A percentile compares a stretch with the other conserved stretches of the same genome.
Evolutionary conservation across 2,888 invertebrate species (phyloP).

Genomic region (Metacarcinus magister): DNA sequence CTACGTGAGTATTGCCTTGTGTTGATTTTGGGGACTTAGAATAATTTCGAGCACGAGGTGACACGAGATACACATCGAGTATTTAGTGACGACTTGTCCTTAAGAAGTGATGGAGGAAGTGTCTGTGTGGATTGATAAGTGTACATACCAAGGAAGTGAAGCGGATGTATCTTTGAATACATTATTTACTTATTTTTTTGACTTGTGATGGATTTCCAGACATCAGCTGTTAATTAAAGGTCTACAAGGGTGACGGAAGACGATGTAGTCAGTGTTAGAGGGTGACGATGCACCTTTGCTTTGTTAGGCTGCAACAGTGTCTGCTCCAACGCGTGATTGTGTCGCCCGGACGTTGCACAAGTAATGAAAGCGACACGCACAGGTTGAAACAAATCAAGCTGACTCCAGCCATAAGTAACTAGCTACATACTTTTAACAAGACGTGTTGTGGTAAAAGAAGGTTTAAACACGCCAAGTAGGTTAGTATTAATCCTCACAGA

Average conservation of each 20-base stretch:
- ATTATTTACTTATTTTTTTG: not conserved
- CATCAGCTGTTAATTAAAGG: not conserved
- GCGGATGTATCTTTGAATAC: not conserved
- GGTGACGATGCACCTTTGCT: not conserved
- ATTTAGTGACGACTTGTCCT: not conserved
- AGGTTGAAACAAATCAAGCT: not conserved
- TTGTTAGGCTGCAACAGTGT: not conserved
- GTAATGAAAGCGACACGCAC: not conserved
- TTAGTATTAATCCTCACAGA: not conserved
- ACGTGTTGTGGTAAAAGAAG: not conserved
- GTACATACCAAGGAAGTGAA: not conserved
- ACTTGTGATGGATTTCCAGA: not conserved
- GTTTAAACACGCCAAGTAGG: not conserved
- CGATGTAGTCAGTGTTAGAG: not conserved
- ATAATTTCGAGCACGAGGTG: conserved; percentile 40
- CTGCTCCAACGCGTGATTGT: not conserved
- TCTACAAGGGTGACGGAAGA: not conserved
- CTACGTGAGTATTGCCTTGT: conserved; percentile 50
- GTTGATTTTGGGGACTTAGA: conserved; percentile 60
- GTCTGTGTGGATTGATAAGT: not conserved
- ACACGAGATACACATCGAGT: not conserved
- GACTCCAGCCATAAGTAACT: not conserved
- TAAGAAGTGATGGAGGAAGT: too few species aligned
- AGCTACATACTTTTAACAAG: not conserved
- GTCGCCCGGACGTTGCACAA: conserved; percentile 43